Conservation (phyloP, 1,140 invertebrate genomes). For the Polypedilum pembai region DNA sequence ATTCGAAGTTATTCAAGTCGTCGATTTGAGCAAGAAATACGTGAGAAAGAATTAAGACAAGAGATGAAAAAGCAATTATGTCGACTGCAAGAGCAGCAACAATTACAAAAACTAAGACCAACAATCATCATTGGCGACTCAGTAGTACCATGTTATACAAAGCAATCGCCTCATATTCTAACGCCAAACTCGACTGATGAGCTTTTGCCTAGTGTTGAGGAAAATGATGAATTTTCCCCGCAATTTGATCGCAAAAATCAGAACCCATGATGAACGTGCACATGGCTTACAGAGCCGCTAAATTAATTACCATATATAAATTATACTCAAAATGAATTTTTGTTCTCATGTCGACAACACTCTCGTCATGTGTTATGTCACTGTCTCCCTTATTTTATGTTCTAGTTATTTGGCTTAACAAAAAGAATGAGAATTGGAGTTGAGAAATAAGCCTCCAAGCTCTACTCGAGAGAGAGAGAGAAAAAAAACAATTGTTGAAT, state of each 20-base stretch:
- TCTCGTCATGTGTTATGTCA: no score
- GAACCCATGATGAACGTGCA: conserved; percentile 23
- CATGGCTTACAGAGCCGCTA: conserved; percentile 7
- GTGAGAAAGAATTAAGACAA: conserved; percentile 64
- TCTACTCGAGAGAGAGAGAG: no score
- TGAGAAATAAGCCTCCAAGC: no score
- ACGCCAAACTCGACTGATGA: conserved; percentile 70
- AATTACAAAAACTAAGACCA: conserved; percentile 40
- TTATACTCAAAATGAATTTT: neutral
- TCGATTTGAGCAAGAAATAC: conserved; percentile 65
- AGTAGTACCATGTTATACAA: conserved; percentile 35
- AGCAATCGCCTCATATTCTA: conserved; percentile 62
- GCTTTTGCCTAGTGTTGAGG: conserved; percentile 62
- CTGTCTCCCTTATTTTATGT: no score
- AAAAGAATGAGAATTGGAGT: no score
- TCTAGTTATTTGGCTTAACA: no score
- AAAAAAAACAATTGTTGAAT: no score
- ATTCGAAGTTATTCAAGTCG: conserved; percentile 68
- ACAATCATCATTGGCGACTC: conserved; percentile 42
- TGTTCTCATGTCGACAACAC: no score
- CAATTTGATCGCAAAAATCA: neutral
- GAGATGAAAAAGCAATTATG: conserved; percentile 64
- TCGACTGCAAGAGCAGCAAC: conserved; percentile 47
- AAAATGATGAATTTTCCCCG: conserved; percentile 40
- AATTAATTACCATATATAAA: neutral